These are phyloP conservation scores for Cordilura impudica DNA, from an alignment of 2,888 invertebrate genomes.

Conservation along the genomic window DNA sequence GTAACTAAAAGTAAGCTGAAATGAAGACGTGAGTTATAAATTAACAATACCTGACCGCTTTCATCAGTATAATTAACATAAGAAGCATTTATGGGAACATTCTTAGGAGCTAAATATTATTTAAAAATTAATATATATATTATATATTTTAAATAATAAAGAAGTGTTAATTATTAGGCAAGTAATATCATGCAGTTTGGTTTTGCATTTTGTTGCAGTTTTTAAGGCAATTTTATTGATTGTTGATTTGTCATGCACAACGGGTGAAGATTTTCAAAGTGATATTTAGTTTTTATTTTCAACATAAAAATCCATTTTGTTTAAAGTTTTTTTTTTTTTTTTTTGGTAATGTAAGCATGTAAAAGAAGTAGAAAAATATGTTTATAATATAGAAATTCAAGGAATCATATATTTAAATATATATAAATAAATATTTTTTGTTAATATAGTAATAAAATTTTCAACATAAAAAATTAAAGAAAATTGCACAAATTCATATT, in stretches of 20 bases:
- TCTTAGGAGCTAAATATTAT: conserved; percentile 74
- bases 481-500: conserved; percentile 7
- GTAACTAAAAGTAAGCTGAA: background rate
- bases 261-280: conserved; percentile 39
- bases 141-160: background rate
- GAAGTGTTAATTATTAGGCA: background rate
- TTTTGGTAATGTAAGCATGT: conserved; percentile 55
- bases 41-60: conserved; percentile 90
- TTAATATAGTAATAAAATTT: conserved; percentile 8
- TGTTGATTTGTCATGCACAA: conserved; percentile 37
- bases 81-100: conserved; percentile 93
- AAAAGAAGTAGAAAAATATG: conserved; percentile 50
- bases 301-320: conserved; percentile 37
- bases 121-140: background rate
- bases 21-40: background rate
- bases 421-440: conserved; percentile 3
- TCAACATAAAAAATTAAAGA: conserved; percentile 37
- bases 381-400: conserved; percentile 41
- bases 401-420: background rate
- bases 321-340: conserved; percentile 34
- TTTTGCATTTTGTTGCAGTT: conserved; percentile 42
- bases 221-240: conserved; percentile 55
- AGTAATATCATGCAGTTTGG: conserved; percentile 20
- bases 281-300: conserved; percentile 32
- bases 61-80: conserved; percentile 97